Evolutionary conservation across 2,113 vertebrate genomes (phyloP).

Genomic region (Corythaixoides concolor): DNA sequence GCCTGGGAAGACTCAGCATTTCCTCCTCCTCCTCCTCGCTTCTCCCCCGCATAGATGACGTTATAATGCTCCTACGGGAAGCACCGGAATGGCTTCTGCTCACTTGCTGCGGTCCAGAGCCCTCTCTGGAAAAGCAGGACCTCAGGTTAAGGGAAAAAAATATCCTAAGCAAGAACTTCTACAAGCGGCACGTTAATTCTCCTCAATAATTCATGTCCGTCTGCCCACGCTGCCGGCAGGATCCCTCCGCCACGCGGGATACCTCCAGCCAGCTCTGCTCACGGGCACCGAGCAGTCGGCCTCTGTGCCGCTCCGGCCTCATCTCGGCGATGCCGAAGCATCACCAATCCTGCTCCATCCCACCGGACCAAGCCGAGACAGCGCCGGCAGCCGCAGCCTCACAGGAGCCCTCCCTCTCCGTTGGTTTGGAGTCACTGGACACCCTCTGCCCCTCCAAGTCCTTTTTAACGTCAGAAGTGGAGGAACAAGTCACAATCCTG

Average conservation of each 20-base stretch:
- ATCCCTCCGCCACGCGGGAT: neutral
- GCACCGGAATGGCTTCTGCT: fast-evolving
- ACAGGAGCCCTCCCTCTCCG: neutral
- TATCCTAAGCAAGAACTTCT: neutral
- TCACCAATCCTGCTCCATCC: neutral
- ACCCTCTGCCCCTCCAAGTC: neutral
- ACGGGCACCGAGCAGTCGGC: neutral
- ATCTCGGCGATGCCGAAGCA: neutral
- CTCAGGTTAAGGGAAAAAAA: neutral
- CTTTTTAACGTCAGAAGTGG: too few relatives aligned
- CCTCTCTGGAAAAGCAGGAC: neutral
- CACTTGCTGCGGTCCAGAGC: neutral
- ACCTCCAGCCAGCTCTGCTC: neutral
- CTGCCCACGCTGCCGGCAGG: neutral
- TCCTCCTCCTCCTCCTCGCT: neutral
- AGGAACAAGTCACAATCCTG: neutral
- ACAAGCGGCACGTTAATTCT: too few relatives aligned
- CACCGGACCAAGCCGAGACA: neutral
- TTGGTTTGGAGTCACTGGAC: neutral
- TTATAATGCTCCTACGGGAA: neutral
- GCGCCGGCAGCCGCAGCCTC: neutral
- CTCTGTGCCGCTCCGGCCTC: neutral
- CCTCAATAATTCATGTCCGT: neutral
- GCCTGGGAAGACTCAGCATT: neutral
- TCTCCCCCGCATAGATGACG: neutral